Percentiles rank a stretch among this genome's conserved stretches.
These are phyloP conservation scores for Diplosoma virens DNA, from an alignment of 23 tunicate species.

Conservation along the genomic window DNA sequence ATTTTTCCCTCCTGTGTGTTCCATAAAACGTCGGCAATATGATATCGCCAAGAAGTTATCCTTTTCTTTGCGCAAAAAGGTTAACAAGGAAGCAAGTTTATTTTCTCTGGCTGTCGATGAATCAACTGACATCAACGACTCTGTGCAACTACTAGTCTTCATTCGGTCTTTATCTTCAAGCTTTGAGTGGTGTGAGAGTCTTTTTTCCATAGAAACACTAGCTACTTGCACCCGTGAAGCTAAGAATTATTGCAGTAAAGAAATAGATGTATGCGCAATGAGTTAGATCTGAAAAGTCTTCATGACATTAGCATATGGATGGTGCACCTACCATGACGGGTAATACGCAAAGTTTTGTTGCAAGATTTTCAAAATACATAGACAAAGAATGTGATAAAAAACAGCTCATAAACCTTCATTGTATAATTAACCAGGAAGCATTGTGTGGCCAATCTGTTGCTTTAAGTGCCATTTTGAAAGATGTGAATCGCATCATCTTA, in stretches of 20 bases:
- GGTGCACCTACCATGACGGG: slow-evolving; percentile 45
- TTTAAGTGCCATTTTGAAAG: slow-evolving; percentile 25
- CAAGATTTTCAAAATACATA: slow-evolving; percentile 33
- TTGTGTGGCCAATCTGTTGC: slow-evolving; percentile 35
- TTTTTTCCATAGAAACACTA: slow-evolving; percentile 23
- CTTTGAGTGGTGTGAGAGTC: slow-evolving; percentile 18
- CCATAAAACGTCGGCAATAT: neutral
- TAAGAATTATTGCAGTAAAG: slow-evolving; percentile 21
- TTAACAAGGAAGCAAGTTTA: slow-evolving; percentile 1
- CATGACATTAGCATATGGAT: slow-evolving; percentile 15
- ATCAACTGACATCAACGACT: slow-evolving; percentile 24
- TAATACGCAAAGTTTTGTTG: slow-evolving; percentile 26
- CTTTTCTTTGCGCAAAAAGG: no score
- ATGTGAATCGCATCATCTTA: slow-evolving; percentile 29
- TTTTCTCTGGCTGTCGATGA: slow-evolving; percentile 7
- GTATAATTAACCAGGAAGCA: slow-evolving; percentile 33
- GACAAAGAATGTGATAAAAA: slow-evolving; percentile 18
- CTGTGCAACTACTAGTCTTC: slow-evolving; percentile 28
- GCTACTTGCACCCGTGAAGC: slow-evolving; percentile 16
- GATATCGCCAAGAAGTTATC: neutral
- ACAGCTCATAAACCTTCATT: slow-evolving; percentile 28
- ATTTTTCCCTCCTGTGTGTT: no score
- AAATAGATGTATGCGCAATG: neutral
- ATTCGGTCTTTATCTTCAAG: no score
- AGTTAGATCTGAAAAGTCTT: neutral